These are phyloP conservation scores for Meloidogyne hapla DNA, from an alignment of 1,140 invertebrate species.

Conservation along the genomic window DNA sequence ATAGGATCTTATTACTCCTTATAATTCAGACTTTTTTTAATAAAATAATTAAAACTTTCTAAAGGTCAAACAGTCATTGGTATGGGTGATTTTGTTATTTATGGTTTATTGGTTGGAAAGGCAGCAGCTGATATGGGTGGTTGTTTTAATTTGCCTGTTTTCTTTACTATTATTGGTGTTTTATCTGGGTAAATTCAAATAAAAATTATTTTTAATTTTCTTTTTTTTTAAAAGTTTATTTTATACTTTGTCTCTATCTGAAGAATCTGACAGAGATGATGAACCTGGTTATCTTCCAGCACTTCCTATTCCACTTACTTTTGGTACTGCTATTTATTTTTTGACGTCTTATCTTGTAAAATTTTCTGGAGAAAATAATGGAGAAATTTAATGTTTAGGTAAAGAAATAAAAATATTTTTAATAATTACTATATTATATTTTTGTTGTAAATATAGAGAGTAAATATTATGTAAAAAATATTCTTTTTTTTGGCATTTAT, in stretches of 20 bases:
- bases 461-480: not conserved
- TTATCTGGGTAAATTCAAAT: not conserved
- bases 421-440: too few species aligned
- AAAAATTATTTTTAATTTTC: not conserved
- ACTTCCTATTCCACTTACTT: not conserved
- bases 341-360: not conserved
- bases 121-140: not conserved
- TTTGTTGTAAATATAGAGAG: not conserved
- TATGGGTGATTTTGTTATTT: slow-evolving; percentile 3
- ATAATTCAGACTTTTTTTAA: too few species aligned
- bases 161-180: not conserved
- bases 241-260: not conserved
- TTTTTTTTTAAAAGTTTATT: not conserved
- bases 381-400: not conserved
- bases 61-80: not conserved
- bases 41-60: not conserved
- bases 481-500: too few species aligned
- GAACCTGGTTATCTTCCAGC: not conserved
- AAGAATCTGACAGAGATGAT: not conserved
- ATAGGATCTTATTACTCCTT: too few species aligned
- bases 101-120: not conserved
- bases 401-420: not conserved
- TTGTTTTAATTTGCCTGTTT: not conserved
- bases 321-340: not conserved
- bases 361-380: not conserved